Conservation (phyloP, 2,113 vertebrate genomes). For the Eulemur rufifrons region DNA sequence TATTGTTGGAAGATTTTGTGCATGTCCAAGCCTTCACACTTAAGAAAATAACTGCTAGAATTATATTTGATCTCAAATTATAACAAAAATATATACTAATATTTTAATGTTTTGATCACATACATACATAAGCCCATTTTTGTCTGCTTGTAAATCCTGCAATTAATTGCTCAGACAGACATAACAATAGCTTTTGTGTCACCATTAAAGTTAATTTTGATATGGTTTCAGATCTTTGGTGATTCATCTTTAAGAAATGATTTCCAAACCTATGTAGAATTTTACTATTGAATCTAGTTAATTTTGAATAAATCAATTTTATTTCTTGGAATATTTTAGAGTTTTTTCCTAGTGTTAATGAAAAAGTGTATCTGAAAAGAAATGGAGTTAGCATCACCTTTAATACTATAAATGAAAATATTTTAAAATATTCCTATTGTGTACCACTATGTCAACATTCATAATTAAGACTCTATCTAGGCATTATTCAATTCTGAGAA, state of each 20-base stretch:
- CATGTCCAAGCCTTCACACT: background rate
- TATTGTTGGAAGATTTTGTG: background rate
- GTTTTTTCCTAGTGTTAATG: conserved; percentile 1
- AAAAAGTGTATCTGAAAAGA: conserved; percentile 23
- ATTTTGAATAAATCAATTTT: conserved; percentile 45
- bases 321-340: background rate
- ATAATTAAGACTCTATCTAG: background rate
- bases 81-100: background rate
- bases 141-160: background rate
- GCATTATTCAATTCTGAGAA: conserved; percentile 5
- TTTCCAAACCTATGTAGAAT: background rate
- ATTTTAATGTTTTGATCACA: background rate
- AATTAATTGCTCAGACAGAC: background rate
- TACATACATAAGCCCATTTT: background rate
- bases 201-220: background rate
- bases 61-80: background rate
- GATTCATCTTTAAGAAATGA: conserved; percentile 34
- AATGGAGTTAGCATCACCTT: background rate
- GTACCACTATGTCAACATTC: background rate
- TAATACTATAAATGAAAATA: conserved; percentile 15
- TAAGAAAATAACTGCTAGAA: background rate
- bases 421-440: background rate
- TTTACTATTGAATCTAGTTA: conserved; percentile 11
- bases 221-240: background rate
- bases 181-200: background rate